Conservation (phyloP, 2,113 vertebrate species). For the Corydoras maculifer region DNA sequence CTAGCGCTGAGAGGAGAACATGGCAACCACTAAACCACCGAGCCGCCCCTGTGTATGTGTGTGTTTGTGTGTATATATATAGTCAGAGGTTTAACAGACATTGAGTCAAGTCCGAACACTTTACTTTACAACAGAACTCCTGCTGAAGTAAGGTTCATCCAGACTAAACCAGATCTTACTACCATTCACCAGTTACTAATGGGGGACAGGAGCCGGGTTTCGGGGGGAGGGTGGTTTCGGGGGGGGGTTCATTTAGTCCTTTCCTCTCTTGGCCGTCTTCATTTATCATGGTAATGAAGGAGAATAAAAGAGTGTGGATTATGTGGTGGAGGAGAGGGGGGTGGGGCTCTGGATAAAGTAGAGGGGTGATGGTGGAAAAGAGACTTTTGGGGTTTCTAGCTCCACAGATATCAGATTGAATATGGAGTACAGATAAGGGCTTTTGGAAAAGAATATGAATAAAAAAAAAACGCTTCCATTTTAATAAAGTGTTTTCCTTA, state of each 20-base stretch:
- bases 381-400: slow-evolving; percentile 49
- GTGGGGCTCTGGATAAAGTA: slow-evolving; percentile 35
- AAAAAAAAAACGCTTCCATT: no score
- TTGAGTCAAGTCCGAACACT: no score
- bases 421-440: no score
- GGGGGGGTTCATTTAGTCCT: slow-evolving; percentile 47
- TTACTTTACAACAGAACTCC: no score
- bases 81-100: no score
- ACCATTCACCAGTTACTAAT: slow-evolving; percentile 10
- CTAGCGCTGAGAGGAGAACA: no score
- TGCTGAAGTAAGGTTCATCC: neutral
- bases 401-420: no score
- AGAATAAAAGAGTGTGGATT: slow-evolving; percentile 36
- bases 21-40: no score
- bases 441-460: no score
- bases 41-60: no score
- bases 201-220: neutral
- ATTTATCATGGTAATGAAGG: slow-evolving; percentile 68
- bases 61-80: no score
- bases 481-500: no score
- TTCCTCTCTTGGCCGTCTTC: slow-evolving; percentile 43
- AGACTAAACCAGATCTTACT: neutral
- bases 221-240: neutral
- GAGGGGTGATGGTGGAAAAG: slow-evolving; percentile 33
- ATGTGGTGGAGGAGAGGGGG: slow-evolving; percentile 56